Conservation (phyloP, 1,140 invertebrate genomes). For the Atta colombica region DNA sequence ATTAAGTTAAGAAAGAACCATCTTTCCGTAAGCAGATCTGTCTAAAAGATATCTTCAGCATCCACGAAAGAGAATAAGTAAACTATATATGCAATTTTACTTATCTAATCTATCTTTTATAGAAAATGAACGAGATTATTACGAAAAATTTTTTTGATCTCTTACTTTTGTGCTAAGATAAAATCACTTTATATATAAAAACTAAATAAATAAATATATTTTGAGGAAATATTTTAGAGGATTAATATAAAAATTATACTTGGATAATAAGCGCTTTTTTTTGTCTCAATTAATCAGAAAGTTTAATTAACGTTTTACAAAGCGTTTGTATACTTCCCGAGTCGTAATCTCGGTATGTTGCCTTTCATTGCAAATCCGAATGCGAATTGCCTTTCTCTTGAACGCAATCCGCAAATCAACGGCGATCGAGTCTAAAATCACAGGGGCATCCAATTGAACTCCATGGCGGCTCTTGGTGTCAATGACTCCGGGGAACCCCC, state of each 20-base stretch:
- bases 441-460: constrained; percentile 58
- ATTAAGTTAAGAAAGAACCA: neutral
- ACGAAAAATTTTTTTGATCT: neutral
- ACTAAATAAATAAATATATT: neutral
- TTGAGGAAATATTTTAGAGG: neutral
- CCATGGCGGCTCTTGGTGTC: constrained; percentile 53
- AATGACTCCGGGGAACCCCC: constrained; percentile 54
- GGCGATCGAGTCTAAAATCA: constrained; percentile 53
- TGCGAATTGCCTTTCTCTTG: constrained; percentile 36
- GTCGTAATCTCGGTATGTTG: neutral
- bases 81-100: neutral
- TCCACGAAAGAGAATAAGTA: neutral
- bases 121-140: neutral
- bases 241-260: neutral
- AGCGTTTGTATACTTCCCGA: neutral
- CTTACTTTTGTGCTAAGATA: neutral
- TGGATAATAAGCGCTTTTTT: neutral
- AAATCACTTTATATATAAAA: neutral
- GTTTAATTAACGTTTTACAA: constrained; percentile 27
- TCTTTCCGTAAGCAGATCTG: neutral
- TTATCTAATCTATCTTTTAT: constrained; percentile 2
- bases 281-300: neutral
- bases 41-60: neutral
- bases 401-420: constrained; percentile 42
- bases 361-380: constrained; percentile 30